Conservation (phyloP, 2,888 invertebrate genomes). For the Abrostola triplasia region DNA sequence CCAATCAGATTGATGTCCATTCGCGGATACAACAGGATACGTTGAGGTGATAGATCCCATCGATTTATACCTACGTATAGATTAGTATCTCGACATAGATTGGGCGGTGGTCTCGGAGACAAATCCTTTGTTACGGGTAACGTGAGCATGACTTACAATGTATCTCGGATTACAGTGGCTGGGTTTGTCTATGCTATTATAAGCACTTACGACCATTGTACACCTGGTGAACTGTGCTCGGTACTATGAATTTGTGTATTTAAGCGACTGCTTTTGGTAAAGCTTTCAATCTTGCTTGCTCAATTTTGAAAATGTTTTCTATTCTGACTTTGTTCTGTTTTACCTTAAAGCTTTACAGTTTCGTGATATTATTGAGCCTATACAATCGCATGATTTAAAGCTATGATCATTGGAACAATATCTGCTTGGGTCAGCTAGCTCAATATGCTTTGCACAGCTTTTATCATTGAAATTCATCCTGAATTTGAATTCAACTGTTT, state of each 20-base stretch:
- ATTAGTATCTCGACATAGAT: conserved; percentile 35
- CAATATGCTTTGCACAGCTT: conserved; percentile 10
- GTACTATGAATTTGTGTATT: conserved; percentile 8
- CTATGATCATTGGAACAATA: conserved; percentile 13
- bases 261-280: not conserved
- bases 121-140: conserved; percentile 65
- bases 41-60: conserved; percentile 17
- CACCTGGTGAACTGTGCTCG: conserved; percentile 20
- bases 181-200: conserved; percentile 36
- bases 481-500: conserved; percentile 35
- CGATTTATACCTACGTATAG: conserved; percentile 21
- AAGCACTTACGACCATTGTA: conserved; percentile 15
- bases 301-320: not conserved
- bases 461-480: conserved; percentile 41
- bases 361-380: not conserved
- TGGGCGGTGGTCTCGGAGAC: conserved; percentile 55
- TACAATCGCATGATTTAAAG: not conserved
- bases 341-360: not conserved
- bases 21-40: conserved; percentile 30
- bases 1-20: conserved; percentile 27
- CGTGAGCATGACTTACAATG: conserved; percentile 62
- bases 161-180: conserved; percentile 62
- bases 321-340: not conserved
- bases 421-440: conserved; percentile 7
- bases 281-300: not conserved